These are phyloP conservation scores for Gadus chalcogrammus DNA, from an alignment of 2,113 vertebrate genomes.

Conservation along the genomic window DNA sequence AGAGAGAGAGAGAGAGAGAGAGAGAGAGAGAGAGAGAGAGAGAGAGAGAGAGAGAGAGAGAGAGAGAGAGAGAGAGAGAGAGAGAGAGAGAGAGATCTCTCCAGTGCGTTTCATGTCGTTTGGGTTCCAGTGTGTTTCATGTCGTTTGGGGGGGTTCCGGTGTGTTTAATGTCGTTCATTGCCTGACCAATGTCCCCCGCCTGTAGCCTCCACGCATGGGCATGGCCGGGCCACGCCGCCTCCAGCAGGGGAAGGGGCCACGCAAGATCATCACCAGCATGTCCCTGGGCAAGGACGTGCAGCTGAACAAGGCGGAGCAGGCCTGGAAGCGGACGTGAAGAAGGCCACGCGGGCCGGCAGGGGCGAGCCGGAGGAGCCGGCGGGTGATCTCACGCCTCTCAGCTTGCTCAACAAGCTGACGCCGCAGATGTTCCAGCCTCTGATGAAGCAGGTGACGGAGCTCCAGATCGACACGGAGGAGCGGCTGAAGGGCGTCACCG, in stretches of 20 bases:
- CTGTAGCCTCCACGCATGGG: slow-evolving; percentile 81
- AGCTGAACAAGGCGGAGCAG: slow-evolving; percentile 94
- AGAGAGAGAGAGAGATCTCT: too few relatives aligned
- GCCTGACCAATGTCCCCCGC: not conserved
- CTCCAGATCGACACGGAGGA: slow-evolving; percentile 95
- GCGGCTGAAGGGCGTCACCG: slow-evolving; percentile 96
- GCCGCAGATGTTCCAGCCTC: slow-evolving; percentile 96
- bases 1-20: too few relatives aligned
- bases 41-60: too few relatives aligned
- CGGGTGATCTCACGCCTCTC: slow-evolving; percentile 68
- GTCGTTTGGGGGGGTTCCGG: too few relatives aligned
- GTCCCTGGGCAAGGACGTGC: slow-evolving; percentile 85
- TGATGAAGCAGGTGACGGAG: slow-evolving; percentile 97
- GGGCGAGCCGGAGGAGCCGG: slow-evolving; percentile 35
- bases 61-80: too few relatives aligned
- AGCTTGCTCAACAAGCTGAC: slow-evolving; percentile 98
- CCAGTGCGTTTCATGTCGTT: too few relatives aligned
- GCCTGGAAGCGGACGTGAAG: slow-evolving; percentile 89
- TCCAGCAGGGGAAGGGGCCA: slow-evolving; percentile 88
- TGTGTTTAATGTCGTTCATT: not conserved
- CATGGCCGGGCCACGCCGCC: slow-evolving; percentile 81
- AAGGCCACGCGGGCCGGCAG: slow-evolving; percentile 38
- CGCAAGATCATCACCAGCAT: slow-evolving; percentile 91
- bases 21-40: too few relatives aligned
- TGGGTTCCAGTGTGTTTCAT: too few relatives aligned